Base-by-base conservation (phyloP, 64 coral and sea anemone species). In the Pocillopora verrucosa region DNA sequence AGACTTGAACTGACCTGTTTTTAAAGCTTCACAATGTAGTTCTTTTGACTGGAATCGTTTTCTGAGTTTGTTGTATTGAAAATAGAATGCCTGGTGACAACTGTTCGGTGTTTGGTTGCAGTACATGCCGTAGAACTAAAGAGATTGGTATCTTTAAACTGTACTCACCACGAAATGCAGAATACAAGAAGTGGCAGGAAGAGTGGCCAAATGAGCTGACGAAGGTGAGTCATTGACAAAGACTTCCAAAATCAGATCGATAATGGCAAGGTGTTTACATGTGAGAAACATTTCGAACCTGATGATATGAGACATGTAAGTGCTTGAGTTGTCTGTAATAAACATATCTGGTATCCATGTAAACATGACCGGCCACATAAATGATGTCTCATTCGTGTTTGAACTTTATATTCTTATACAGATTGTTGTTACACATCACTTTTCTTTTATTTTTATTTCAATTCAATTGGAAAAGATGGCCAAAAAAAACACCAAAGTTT, bases 111-210 rank as follows among this genome's bases (percentile, higher is more conserved):
- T 75, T 74, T 35, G 72, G 89, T 34, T 91, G 89, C 36, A 72
- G 89, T 51, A 45, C 59, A 6, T 91, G 56, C 37, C 22, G 79
- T 17, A 84, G 72, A 64, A 84, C 41, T 56, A 91, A 91, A 91
- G 89, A 58, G n/a, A 26, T 81, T 72, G 88, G 76, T 5, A 89
- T 89, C 12, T 89, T 22, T 15, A 89, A 89, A 37, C 88, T 89
- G 25, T 76, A 63, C 67, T 30, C 60, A n/a, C 26, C 60, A 0
- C 64, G 60, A 67, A 57, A 89, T 30, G 36, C 34, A 16, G 74
- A 60, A 16, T 45, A 73, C 56, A 80, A 80, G 61, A 72, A 35
- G 12, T 82, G 77, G 88, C 56, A 30, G 61, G 56, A 77, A 76
- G 75, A 35, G 14, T 88, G 87, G 87, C 75, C 77, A 1, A 61